Base-by-base conservation (phyloP, 1,140 invertebrate species). In the Leucophenga varia region DNA sequence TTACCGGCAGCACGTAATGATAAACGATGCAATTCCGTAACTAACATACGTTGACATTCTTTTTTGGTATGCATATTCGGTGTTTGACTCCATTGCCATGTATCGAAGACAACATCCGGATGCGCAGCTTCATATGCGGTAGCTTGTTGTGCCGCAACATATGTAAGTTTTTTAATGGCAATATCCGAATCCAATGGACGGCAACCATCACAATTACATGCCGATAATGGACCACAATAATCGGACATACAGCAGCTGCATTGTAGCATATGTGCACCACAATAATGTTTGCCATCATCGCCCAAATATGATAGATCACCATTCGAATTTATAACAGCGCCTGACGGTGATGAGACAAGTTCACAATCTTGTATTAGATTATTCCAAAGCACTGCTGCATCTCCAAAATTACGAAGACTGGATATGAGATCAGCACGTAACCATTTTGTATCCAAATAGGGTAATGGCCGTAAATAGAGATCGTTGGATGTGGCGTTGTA, bases 231-330 rank as follows among this genome's bases (percentile, higher is more conserved):
- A 1, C 73, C 68, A 39, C 73, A 75, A 54, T 61, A 72, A 1
- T 73, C 73, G 2, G 61, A 52, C 31, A 61, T 57, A 38, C 73
- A 75, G 45, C 73, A 75, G 35, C 51, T 51, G 47, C 73, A 75
- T 40, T 65, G 55, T 1, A 75, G 51, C 40, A 55, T 51, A 44
- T 72, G 55, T 12, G 60, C 68, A 9, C 73, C 73, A 35, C 73
- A 75, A 37, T 75, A 75, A 37, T 75, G 69, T 43, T 75, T 74
- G 36, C 73, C 72, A 43, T 74, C 68, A 38, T 75, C 69, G 28
- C 61, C 71, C 16, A 74, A 44, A 45, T 75, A 75, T 3, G 70
- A 75, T 8, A 71, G 43, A 16, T 75, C 58, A 1, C 72, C 72
- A 19, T 50, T 51, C 17, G 57, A 52, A 47, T 75, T 75, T 2